phyloP scores from a whole-genome alignment of 1,140 invertebrate species.

The Cotesia vestalis region DNA sequence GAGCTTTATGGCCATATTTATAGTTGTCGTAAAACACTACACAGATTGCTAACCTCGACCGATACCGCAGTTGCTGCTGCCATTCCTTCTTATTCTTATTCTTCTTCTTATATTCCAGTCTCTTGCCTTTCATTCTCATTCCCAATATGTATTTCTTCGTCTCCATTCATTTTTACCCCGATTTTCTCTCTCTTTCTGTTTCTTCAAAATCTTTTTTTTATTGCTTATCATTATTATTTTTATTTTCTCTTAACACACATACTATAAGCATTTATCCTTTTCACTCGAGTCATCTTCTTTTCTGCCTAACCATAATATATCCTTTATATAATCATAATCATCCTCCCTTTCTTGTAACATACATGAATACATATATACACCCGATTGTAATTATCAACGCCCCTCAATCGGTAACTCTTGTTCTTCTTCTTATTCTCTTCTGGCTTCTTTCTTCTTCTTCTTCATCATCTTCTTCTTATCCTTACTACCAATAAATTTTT shows the following conservation, averaged over 20 bases:
- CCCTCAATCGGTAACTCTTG: conserved; percentile 18
- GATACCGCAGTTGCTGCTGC: conserved; percentile 31
- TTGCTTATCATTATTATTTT: conserved; percentile 14
- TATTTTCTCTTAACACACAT: conserved; percentile 1
- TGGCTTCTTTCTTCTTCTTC: not conserved
- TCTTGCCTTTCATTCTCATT: conserved; percentile 41
- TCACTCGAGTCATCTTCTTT: conserved; percentile 22
- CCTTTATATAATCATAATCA: conserved; percentile 34
- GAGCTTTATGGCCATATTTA: conserved; percentile 63
- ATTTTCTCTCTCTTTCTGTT: conserved; percentile 17
- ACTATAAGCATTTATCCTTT: conserved; percentile 25
- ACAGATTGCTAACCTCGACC: conserved; percentile 55
- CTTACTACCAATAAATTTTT: conserved; percentile 32
- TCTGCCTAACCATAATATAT: conserved; percentile 27
- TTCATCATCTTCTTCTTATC: conserved; percentile 15
- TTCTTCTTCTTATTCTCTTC: conserved; percentile 16
- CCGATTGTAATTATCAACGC: conserved; percentile 35
- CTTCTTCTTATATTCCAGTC: conserved; percentile 42
- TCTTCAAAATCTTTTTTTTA: not conserved
- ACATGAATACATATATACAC: not conserved
- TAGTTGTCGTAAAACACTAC: conserved; percentile 64
- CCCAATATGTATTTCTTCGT: conserved; percentile 16
- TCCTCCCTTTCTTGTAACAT: conserved; percentile 21
- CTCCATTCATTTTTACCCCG: conserved; percentile 31
- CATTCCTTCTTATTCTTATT: conserved; percentile 39